phyloP scores from a whole-genome alignment of 2,797 vertebrate species.

The Nyctibius grandis region DNA sequence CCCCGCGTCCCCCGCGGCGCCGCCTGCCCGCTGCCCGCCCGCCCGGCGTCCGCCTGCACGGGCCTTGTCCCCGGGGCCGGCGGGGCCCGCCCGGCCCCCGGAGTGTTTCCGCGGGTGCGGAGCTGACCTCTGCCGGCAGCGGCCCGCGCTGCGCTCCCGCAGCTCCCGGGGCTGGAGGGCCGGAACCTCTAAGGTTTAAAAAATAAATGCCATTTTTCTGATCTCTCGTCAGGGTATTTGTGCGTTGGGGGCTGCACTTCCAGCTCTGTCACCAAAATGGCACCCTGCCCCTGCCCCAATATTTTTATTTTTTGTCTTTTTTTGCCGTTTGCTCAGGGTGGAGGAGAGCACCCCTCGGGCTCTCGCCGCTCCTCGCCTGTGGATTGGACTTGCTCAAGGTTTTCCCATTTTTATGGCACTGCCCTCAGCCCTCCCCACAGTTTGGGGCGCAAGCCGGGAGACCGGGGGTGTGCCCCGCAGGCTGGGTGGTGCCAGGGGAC shows the following conservation, averaged over 20 bases:
- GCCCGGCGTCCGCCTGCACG: not conserved
- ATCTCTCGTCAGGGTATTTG: accelerated
- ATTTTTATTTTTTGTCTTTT: not conserved
- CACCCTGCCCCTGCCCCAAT: not conserved
- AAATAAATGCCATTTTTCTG: not conserved
- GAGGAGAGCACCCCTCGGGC: not conserved
- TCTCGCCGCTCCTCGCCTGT: not conserved
- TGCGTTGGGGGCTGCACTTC: accelerated
- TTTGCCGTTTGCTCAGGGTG: not conserved
- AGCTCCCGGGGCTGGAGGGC: not conserved
- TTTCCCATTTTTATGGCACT: not conserved
- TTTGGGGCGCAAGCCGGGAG: not conserved
- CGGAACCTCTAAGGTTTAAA: not conserved
- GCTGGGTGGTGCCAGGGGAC: accelerated
- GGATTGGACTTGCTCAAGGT: not conserved
- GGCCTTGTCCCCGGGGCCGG: not conserved
- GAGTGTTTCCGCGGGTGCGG: not conserved
- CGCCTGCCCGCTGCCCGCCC: not conserved
- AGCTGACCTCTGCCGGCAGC: not conserved
- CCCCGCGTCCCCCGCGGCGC: not conserved
- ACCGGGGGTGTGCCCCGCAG: accelerated
- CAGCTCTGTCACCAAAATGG: not conserved
- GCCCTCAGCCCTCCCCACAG: not conserved
- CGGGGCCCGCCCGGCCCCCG: accelerated
- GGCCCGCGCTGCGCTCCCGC: not conserved